Evolutionary conservation across 1,140 invertebrate genomes (phyloP), one percentile per base, ranked within the genome.

Genomic region (Tetraneura akinire): DNA sequence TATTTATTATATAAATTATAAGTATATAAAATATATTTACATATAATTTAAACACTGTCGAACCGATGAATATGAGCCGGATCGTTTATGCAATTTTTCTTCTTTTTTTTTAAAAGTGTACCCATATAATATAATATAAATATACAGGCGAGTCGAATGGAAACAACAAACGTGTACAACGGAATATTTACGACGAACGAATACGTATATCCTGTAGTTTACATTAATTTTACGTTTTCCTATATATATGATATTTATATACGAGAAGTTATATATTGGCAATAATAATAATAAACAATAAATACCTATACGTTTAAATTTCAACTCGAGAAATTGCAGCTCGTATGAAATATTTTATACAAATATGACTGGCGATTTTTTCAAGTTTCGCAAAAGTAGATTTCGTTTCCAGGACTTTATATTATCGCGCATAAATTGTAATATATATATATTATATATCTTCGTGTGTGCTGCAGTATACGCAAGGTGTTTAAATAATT

Each of bases 161-260:
- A 14, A 45, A 68, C 37, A 45, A 68, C 64, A 10, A 37, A 4
- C 64, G 13, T 68, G 37, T 45, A 45, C 64, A 45, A 68, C 37
- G 23, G 64, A 23, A 68, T n/a, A n/a, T 23, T 68, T 13, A 16
- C n/a, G 9, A 68, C 42, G 64, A 68, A 68, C 45, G 45, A 68
- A 68, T 68, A 66, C 42, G n/a, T 18, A 68, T 68, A 45, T 68
- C 37, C 64, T 68, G 64, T 45, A 10, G n/a, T 68, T 68, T 23
- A 68, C 21, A 45, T 47, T 47, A n/a, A 23, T 11, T 64, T 6
- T 16, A 42, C 32, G 21, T 42, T 68, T 68, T 45, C 1, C n/a
- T 23, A 14, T 45, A 37, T 37, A n/a, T n/a, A n/a, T n/a, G n/a
- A n/a, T n/a, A n/a, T n/a, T n/a, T n/a, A n/a, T n/a, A 23, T 3